Evolutionary conservation across 2,888 invertebrate genomes (phyloP).

Genomic region (Acanthosoma haemorrhoidale): DNA sequence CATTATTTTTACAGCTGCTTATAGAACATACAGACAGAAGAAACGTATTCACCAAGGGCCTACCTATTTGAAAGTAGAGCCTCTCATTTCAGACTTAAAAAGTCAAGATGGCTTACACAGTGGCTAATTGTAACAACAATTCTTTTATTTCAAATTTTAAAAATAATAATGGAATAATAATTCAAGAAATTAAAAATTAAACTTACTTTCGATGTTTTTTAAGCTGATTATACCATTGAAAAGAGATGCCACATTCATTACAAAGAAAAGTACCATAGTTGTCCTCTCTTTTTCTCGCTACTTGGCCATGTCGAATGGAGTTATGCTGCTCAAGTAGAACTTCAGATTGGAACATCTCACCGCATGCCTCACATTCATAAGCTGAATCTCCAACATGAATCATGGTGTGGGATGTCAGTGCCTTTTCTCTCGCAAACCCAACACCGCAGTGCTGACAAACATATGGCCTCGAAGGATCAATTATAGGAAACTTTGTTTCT

Average conservation of each 20-base stretch:
- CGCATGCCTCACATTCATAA: slow-evolving; percentile 71
- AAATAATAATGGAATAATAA: background rate
- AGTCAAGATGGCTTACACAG: too few relatives aligned
- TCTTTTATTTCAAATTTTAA: too few relatives aligned
- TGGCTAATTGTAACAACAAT: too few relatives aligned
- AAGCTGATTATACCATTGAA: slow-evolving; percentile 69
- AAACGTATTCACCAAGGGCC: too few relatives aligned
- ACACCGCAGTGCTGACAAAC: slow-evolving; percentile 72
- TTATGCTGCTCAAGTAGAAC: slow-evolving; percentile 28
- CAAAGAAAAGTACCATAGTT: slow-evolving; percentile 49
- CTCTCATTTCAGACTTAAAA: too few relatives aligned
- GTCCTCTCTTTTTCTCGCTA: background rate
- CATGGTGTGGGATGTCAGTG: slow-evolving; percentile 62
- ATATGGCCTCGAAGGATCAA: slow-evolving; percentile 50
- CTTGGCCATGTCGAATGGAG: slow-evolving; percentile 2
- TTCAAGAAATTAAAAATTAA: background rate
- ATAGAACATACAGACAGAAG: too few relatives aligned
- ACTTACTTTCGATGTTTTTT: slow-evolving; percentile 59
- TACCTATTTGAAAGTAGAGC: too few relatives aligned
- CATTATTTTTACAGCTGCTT: too few relatives aligned
- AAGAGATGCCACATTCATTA: slow-evolving; percentile 70
- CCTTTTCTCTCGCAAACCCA: slow-evolving; percentile 76
- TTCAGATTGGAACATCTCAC: slow-evolving; percentile 63
- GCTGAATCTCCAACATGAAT: slow-evolving; percentile 76
- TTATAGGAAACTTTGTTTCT: slow-evolving; percentile 34